A percentile compares a stretch with the other conserved stretches of the same genome.
Conservation (phyloP, 2,888 invertebrate species). For the Chrysomela aeneicollis region DNA sequence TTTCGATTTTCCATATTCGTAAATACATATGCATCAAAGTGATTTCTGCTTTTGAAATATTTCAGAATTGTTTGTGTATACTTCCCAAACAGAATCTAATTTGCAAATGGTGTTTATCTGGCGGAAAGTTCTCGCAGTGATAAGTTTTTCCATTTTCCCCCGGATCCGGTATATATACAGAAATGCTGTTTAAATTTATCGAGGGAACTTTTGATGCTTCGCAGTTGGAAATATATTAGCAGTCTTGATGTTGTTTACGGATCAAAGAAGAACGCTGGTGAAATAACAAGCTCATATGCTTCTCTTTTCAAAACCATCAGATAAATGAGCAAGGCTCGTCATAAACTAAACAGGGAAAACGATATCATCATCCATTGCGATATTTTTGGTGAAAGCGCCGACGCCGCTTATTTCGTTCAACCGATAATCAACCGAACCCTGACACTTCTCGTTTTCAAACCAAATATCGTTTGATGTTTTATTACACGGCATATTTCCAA, state of each 20-base stretch:
- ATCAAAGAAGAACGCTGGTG: background rate
- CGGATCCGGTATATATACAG: conserved; percentile 23
- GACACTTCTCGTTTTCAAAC: no score
- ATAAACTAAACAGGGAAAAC: no score
- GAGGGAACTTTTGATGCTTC: conserved; percentile 29
- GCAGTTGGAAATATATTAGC: conserved; percentile 23
- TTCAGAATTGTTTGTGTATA: conserved; percentile 29
- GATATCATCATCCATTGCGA: background rate
- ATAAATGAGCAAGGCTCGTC: background rate
- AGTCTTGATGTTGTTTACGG: conserved; percentile 10
- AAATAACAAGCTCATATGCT: background rate
- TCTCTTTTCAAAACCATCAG: background rate
- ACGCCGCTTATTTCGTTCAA: no score
- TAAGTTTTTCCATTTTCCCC: conserved; percentile 36
- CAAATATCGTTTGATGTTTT: no score
- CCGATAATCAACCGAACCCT: no score
- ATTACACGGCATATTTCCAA: no score
- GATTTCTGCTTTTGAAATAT: conserved; percentile 22
- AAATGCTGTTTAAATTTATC: conserved; percentile 31
- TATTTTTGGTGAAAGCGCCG: no score
- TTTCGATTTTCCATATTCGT: background rate
- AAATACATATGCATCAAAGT: conserved; percentile 18
- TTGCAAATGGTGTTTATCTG: conserved; percentile 40
- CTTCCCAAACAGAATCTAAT: conserved; percentile 37
- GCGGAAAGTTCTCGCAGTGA: conserved; percentile 30